Base-by-base conservation (phyloP, 1,140 invertebrate species). In the Lordiphosa mommai region DNA sequence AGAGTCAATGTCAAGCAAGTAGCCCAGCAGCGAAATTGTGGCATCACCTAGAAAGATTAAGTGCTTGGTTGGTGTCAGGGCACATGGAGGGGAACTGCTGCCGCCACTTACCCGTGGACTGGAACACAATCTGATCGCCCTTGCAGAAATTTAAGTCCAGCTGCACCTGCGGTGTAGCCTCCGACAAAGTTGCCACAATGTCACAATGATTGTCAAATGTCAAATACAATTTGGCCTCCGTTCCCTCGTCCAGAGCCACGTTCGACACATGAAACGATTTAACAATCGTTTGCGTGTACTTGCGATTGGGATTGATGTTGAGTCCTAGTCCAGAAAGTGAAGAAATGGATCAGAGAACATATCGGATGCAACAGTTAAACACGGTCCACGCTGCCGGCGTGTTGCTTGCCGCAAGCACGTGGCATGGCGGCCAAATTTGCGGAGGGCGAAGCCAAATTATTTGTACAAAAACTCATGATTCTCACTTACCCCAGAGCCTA, bases 241-340 rank as follows among this genome's bases (percentile, higher is more conserved):
- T 91, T 59, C 92, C 91, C 66, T 91, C 90, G 48, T 97, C 95
- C 71, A 97, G 90, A 12, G 93, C 92, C 5, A 96, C 96, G 91
- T 96, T 96, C 0, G 96, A 96, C 14, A 98, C 91, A 89, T 97
- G 96, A 89, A 97, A 97, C 10, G 93, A 89, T 60, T 93, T 93
- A 69, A 94, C 93, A 59, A 97, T 95, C 29, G 91, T 92, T 89
- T 97, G 96, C 23, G 94, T 92, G 89, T 98, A 98, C 65, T 94
- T 92, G 88, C 96, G 96, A 52, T 95, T 94, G 17, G 94, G 93
- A 90, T 97, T 95, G 90, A 96, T 92, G 61, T 94, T 93, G 7
- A 96, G 88, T 87, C 95, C 95, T 96, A 12, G 9, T 17, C 3
- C 4, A 10, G n/a, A 3, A 17, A 17, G 3, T 17, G 16, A 3